Percentiles rank a stretch among this genome's conserved stretches.
phyloP scores from a whole-genome alignment of 1,140 invertebrate species.

The Bombus terrestris region DNA sequence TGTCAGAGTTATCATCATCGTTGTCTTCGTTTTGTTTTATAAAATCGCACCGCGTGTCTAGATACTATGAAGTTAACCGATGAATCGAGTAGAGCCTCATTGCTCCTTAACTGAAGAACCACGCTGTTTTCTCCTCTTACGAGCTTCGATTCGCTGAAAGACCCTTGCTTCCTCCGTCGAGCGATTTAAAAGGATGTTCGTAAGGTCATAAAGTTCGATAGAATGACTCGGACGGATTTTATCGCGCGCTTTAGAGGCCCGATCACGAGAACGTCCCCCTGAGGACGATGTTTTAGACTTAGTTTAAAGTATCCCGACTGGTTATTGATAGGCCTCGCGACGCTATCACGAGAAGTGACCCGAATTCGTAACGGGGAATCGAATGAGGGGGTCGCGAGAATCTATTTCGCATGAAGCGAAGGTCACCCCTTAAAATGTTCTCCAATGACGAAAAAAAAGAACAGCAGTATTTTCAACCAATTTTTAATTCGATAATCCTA shows the following conservation, averaged over 20 bases:
- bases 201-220: constrained; percentile 66
- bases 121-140: background rate
- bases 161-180: background rate
- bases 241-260: constrained; percentile 67
- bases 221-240: constrained; percentile 72
- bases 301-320: constrained; percentile 78
- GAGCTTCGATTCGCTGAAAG: background rate
- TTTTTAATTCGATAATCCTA: no score
- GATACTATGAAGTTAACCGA: no score
- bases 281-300: constrained; percentile 80
- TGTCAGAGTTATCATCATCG: background rate
- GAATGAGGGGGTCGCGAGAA: constrained; percentile 22
- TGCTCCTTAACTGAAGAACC: background rate
- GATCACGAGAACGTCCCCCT: constrained; percentile 62
- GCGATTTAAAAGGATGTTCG: constrained; percentile 65
- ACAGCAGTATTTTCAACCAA: no score
- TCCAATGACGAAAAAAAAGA: background rate
- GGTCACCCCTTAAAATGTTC: background rate
- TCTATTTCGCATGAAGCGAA: constrained; percentile 32
- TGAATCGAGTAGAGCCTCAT: background rate
- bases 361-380: constrained; percentile 53
- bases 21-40: no score
- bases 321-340: constrained; percentile 70
- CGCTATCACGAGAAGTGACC: constrained; percentile 70
- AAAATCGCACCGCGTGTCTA: no score